Evolutionary conservation across 1,140 invertebrate species (phyloP), one percentile per base, ranked within the genome.

Genomic region (Trachymyrmex septentrionalis): DNA sequence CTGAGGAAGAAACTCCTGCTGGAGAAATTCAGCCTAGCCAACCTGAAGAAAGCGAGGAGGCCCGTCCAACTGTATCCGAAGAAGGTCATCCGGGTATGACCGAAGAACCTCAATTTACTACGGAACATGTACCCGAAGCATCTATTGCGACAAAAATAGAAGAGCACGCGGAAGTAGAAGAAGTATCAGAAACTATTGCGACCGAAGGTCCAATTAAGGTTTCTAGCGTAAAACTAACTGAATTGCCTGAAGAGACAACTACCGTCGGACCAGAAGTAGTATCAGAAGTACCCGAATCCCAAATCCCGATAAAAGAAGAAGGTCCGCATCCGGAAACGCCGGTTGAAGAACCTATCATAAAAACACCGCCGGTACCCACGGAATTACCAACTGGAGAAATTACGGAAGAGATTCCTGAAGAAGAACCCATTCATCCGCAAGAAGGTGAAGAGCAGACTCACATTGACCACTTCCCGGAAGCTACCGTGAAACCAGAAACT

Each of bases 371-470:
- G 5, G 10, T 76, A 53, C 24, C 84, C 10, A 61, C 87, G 1
- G 55, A 87, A 72, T 21, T 59, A 71, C 3, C 85, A 24, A 7
- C 27, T 7, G 61, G 21, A 1, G 88, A 85, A 64, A 66, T 73
- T 3, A 24, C 80, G 2, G 91, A 93, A 64, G 82, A 86, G 53
- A 75, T 64, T 59, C 19, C 69, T 4, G 87, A 89, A 57, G 61
- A 85, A 9, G 88, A 88, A 44, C 2, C n/a, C n/a, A 53, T 24
- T 80, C 38, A 44, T 80, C 76, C 44, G 44, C 59, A 85, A 59
- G 87, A 90, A 85, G 77, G 59, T 7, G 93, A 93, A 86, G 91
- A 90, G 64, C 75, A 87, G n/a, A 80, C 88, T n/a, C 90, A 86
- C 6, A 71, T 78, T n/a, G 88, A 89, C 2, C 72, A 27, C 2